Conservation (phyloP, 2,888 invertebrate species). For the Acanthacorydalis orientalis region DNA sequence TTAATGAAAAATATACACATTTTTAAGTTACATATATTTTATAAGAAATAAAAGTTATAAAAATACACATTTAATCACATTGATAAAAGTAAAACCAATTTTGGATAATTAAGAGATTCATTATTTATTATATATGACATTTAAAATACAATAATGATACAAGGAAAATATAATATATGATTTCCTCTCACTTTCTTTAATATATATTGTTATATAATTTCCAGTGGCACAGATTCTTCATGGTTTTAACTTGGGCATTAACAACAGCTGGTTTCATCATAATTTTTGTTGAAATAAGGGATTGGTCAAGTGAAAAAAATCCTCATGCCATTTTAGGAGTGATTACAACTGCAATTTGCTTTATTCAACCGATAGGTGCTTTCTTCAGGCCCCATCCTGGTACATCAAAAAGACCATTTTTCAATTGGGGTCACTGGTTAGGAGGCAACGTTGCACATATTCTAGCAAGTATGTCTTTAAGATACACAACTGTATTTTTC, state of each 20-base stretch:
- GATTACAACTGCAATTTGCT: slow-evolving; percentile 60
- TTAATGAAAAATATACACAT: too few species aligned
- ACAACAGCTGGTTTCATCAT: slow-evolving; percentile 63
- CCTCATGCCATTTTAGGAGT: slow-evolving; percentile 73
- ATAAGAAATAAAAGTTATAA: too few species aligned
- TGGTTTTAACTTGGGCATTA: slow-evolving; percentile 65
- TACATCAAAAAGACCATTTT: slow-evolving; percentile 57
- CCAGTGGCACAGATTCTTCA: slow-evolving; percentile 75
- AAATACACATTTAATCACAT: too few species aligned
- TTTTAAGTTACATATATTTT: too few species aligned
- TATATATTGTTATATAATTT: slow-evolving; percentile 12
- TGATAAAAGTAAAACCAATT: too few species aligned
- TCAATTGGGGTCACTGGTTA: slow-evolving; percentile 88
- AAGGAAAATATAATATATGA: neutral
- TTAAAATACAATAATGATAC: neutral
- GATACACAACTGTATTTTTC: neutral
- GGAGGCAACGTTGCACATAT: slow-evolving; percentile 78
- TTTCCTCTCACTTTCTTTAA: slow-evolving; percentile 1
- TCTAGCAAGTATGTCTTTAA: slow-evolving; percentile 53
- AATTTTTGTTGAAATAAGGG: slow-evolving; percentile 65
- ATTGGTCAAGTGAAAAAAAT: slow-evolving; percentile 56
- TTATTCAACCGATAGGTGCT: slow-evolving; percentile 77
- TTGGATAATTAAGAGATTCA: too few species aligned
- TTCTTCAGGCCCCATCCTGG: slow-evolving; percentile 74
- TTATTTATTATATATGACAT: too few species aligned